phyloP scores from a whole-genome alignment of 2,113 vertebrate genomes.

The human region DNA sequence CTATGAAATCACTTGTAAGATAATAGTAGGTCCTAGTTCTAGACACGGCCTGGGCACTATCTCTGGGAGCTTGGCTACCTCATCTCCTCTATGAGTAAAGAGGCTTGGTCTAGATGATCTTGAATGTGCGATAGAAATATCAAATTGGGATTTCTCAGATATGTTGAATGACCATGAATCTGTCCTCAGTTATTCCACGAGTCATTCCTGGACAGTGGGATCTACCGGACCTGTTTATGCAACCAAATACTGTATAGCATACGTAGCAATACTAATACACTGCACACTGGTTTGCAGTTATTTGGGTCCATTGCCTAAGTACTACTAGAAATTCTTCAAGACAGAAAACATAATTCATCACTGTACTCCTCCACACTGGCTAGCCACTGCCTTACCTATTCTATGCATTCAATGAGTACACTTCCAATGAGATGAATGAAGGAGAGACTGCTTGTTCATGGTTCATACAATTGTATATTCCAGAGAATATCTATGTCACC shows the following conservation, averaged over 20 bases:
- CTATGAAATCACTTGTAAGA: background rate
- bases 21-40: background rate
- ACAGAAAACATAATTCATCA: background rate
- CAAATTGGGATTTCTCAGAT: background rate
- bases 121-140: background rate
- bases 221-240: background rate
- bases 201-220: background rate
- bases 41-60: accelerated
- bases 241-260: background rate
- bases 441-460: no score
- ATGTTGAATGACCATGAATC: background rate
- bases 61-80: background rate
- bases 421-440: accelerated
- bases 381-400: background rate
- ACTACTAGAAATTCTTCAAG: background rate
- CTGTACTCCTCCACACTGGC: background rate
- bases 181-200: background rate
- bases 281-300: background rate
- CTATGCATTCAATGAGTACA: background rate
- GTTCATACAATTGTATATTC: background rate
- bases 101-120: background rate
- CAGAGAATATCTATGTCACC: background rate
- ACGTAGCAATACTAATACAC: background rate
- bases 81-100: background rate
- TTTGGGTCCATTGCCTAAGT: no score